phyloP scores from a whole-genome alignment of 2,888 invertebrate species.

The Meloe dianella region DNA sequence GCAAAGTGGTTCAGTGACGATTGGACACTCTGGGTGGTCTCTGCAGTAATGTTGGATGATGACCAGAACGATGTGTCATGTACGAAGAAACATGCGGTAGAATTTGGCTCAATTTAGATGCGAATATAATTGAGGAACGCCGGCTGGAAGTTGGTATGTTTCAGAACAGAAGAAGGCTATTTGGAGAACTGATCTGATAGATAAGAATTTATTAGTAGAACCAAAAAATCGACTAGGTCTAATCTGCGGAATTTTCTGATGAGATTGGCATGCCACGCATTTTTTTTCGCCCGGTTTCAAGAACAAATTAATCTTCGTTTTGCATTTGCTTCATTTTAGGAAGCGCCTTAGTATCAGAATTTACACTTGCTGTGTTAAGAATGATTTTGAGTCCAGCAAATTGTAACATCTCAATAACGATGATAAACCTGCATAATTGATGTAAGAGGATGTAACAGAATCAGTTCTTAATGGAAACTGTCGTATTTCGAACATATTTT shows the following conservation, averaged over 20 bases:
- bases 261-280: background rate
- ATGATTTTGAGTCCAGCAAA: too few species aligned
- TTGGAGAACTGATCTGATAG: background rate
- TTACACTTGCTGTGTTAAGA: too few species aligned
- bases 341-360: too few species aligned
- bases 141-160: background rate
- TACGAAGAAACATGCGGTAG: slow-evolving; percentile 17
- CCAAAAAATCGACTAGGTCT: background rate
- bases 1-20: background rate
- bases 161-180: background rate
- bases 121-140: slow-evolving; percentile 21
- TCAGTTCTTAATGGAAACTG: too few species aligned
- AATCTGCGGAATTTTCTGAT: background rate
- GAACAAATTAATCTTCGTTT: too few species aligned
- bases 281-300: too few species aligned
- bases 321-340: too few species aligned
- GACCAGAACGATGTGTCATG: slow-evolving; percentile 24
- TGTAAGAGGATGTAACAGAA: too few species aligned
- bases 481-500: too few species aligned
- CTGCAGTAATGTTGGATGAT: background rate
- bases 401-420: too few species aligned
- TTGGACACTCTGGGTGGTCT: background rate
- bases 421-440: too few species aligned
- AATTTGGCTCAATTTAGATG: slow-evolving; percentile 1
- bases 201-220: background rate